phyloP scores from a whole-genome alignment of 2,797 vertebrate species.

The Melanotaenia maccullochi region DNA sequence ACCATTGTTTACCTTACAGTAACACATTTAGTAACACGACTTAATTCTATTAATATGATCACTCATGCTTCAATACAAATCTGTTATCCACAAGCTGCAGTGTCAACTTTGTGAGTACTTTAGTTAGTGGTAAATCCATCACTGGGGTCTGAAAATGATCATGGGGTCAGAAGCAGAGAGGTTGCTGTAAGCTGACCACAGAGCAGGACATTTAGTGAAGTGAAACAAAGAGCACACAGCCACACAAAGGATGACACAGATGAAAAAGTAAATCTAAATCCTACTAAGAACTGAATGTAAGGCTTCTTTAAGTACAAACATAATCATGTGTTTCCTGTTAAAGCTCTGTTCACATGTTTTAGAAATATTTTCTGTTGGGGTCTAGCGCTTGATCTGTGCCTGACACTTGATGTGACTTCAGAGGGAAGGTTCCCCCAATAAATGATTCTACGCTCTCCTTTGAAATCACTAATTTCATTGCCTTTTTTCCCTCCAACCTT shows the following conservation, averaged over 20 bases:
- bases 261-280: constrained; percentile 10
- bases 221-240: constrained; percentile 6
- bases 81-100: not conserved
- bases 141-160: not conserved
- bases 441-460: not conserved
- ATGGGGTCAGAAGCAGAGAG: constrained; percentile 1
- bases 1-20: not conserved
- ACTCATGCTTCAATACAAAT: not conserved
- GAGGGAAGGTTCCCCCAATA: not conserved
- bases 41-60: not conserved
- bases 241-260: constrained; percentile 20
- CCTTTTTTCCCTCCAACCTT: not conserved
- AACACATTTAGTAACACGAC: not conserved
- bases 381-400: not conserved
- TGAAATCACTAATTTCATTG: not conserved
- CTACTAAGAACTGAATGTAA: constrained; percentile 14
- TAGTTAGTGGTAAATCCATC: not conserved
- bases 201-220: not conserved
- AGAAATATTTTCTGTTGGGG: not conserved
- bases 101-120: not conserved
- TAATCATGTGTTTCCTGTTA: constrained; percentile 4
- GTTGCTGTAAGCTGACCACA: not conserved
- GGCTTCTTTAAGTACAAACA: constrained; percentile 1
- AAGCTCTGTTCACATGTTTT: not conserved
- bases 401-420: not conserved